Evolutionary conservation across 2,797 vertebrate genomes (phyloP).

Genomic region (Agapornis canus): DNA sequence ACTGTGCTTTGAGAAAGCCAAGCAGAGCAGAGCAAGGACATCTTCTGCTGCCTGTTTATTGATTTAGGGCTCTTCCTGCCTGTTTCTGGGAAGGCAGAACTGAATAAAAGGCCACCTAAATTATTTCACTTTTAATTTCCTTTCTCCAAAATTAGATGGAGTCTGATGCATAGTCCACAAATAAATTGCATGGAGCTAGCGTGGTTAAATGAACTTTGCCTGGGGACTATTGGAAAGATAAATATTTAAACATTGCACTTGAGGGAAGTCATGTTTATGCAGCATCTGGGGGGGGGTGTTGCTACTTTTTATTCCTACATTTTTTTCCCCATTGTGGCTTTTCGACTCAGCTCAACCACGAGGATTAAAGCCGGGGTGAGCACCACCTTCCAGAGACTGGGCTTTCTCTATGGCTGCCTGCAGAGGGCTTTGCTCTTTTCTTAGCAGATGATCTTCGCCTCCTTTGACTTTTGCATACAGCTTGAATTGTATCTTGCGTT

Average conservation of each 20-base stretch:
- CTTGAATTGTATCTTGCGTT: neutral
- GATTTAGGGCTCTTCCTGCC: constrained; percentile 51
- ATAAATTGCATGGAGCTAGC: constrained; percentile 34
- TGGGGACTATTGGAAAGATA: constrained; percentile 63
- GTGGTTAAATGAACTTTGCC: constrained; percentile 62
- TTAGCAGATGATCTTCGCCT: neutral
- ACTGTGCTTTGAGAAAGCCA: neutral
- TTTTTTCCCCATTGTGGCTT: constrained; percentile 32
- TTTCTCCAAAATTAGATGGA: constrained; percentile 64
- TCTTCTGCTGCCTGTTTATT: constrained; percentile 61
- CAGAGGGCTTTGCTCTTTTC: neutral
- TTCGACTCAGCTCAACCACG: neutral
- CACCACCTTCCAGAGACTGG: neutral
- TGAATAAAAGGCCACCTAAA: constrained; percentile 3
- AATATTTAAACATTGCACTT: constrained; percentile 63
- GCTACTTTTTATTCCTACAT: neutral
- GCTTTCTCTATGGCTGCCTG: neutral
- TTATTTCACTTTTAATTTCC: constrained; percentile 59
- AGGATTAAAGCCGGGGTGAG: neutral
- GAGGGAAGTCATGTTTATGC: constrained; percentile 60
- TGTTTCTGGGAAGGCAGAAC: constrained; percentile 44
- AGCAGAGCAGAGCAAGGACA: neutral
- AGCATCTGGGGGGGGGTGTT: neutral
- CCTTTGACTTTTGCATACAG: neutral
- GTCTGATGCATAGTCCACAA: constrained; percentile 48